Evolutionary conservation across 2,888 invertebrate genomes (phyloP).

Genomic region (Cephalotes varians): DNA sequence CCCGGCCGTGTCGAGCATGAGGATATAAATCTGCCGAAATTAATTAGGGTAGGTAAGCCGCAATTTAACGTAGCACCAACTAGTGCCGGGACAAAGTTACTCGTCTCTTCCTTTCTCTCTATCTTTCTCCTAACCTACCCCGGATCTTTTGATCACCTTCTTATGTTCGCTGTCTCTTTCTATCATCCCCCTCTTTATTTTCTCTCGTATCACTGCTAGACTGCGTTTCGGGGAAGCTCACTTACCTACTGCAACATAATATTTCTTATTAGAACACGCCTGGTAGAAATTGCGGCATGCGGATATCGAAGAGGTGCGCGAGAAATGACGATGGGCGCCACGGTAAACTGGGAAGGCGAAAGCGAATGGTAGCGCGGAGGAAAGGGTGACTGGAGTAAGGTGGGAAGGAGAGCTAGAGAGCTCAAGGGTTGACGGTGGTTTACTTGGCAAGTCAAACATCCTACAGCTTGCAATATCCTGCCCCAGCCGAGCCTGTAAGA

Average conservation of each 20-base stretch:
- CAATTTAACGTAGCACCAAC: slow-evolving; percentile 73
- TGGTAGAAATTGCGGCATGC: slow-evolving; percentile 67
- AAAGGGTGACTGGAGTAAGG: neutral
- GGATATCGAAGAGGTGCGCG: slow-evolving; percentile 68
- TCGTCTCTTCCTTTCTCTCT: slow-evolving; percentile 53
- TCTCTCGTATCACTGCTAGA: neutral
- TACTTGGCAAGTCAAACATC: slow-evolving; percentile 83
- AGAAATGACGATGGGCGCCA: slow-evolving; percentile 60
- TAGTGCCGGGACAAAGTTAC: slow-evolving; percentile 70
- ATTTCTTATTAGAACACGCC: slow-evolving; percentile 74
- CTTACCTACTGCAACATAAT: slow-evolving; percentile 66
- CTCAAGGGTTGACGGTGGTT: slow-evolving; percentile 76
- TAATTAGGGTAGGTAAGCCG: slow-evolving; percentile 80
- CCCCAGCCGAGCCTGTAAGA: slow-evolving; percentile 76
- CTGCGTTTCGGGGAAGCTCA: slow-evolving; percentile 29
- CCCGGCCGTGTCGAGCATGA: slow-evolving; percentile 41
- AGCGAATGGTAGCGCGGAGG: neutral
- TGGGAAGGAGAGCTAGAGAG: slow-evolving; percentile 39
- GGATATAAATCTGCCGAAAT: slow-evolving; percentile 76
- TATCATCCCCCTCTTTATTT: neutral
- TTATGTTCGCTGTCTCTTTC: slow-evolving; percentile 32
- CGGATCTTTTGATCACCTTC: neutral
- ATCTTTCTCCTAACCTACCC: slow-evolving; percentile 41
- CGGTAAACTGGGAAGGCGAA: slow-evolving; percentile 1
- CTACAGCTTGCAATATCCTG: slow-evolving; percentile 81